phyloP scores from a whole-genome alignment of 2,888 invertebrate genomes.

The Andrena bicolor region DNA sequence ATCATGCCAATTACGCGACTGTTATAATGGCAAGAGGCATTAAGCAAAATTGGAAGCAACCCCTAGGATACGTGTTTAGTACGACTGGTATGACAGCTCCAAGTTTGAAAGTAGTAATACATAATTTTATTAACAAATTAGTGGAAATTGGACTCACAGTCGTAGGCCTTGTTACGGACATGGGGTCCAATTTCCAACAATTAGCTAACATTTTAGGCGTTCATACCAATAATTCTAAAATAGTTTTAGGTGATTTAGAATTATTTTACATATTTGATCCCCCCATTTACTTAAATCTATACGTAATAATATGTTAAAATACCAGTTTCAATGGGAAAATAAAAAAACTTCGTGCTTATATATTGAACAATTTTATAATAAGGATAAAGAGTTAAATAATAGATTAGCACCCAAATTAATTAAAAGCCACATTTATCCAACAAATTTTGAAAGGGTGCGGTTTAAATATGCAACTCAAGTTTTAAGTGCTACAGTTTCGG shows the following conservation, averaged over 20 bases:
- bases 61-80: background rate
- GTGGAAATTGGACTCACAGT: background rate
- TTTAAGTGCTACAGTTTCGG: constrained; percentile 3
- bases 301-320: too few relatives aligned
- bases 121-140: background rate
- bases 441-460: constrained; percentile 1
- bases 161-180: background rate
- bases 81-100: too few relatives aligned
- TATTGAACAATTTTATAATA: constrained; percentile 10
- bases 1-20: background rate
- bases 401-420: constrained; percentile 3
- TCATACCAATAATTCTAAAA: background rate
- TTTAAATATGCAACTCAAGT: background rate
- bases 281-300: background rate
- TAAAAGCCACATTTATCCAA: background rate
- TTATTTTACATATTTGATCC: constrained; percentile 3
- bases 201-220: background rate
- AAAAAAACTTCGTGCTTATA: background rate
- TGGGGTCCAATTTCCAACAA: background rate
- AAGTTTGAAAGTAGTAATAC: background rate
- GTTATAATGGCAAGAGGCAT: constrained; percentile 3
- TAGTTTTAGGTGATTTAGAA: background rate
- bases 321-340: background rate
- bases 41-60: background rate
- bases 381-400: background rate